Evolutionary conservation across 2,888 invertebrate genomes (phyloP).

Genomic region (Digitonthophagus gazella): DNA sequence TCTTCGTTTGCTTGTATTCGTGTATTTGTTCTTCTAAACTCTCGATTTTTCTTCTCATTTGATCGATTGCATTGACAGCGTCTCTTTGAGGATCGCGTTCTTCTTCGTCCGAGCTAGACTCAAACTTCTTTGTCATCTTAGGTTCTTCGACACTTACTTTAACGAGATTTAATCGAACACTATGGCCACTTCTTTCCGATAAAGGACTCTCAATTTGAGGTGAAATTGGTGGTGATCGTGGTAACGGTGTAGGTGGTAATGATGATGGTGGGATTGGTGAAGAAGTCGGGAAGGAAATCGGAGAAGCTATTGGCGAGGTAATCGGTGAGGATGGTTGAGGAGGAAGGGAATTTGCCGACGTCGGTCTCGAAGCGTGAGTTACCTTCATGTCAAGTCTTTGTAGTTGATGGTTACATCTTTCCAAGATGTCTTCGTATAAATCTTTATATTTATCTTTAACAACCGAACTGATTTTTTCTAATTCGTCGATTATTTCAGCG

Average conservation of each 20-base stretch:
- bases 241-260: conserved; percentile 12
- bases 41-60: conserved; percentile 25
- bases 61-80: conserved; percentile 20
- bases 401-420: conserved; percentile 22
- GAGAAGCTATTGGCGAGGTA: background rate
- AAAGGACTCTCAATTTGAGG: conserved; percentile 24
- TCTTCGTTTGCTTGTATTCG: conserved; percentile 19
- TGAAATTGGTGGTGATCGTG: conserved; percentile 18
- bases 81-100: conserved; percentile 17
- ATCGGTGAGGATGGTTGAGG: conserved; percentile 5
- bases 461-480: conserved; percentile 22
- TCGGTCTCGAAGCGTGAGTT: conserved; percentile 10
- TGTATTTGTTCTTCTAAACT: conserved; percentile 23
- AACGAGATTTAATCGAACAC: conserved; percentile 21
- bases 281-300: conserved; percentile 15
- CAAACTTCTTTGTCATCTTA: background rate
- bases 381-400: conserved; percentile 23
- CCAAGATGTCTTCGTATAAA: conserved; percentile 22
- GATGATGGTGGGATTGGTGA: conserved; percentile 17
- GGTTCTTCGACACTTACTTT: conserved; percentile 19
- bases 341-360: conserved; percentile 1
- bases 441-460: conserved; percentile 26
- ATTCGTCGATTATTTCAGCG: conserved; percentile 22
- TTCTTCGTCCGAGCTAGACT: background rate
- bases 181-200: conserved; percentile 24